phyloP scores from a whole-genome alignment of 2,888 invertebrate species.

The Metalampra italica region DNA sequence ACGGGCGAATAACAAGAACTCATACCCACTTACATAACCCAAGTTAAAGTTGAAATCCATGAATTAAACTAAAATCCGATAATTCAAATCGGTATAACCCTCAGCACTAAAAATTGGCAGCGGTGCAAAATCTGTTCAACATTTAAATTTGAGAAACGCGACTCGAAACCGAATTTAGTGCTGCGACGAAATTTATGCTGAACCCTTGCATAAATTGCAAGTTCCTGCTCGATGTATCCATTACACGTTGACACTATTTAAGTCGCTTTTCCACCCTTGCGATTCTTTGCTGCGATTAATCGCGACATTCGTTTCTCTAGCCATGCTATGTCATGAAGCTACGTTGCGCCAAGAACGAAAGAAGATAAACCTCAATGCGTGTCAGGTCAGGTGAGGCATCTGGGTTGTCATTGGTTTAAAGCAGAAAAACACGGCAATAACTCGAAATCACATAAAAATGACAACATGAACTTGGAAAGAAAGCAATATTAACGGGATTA shows the following conservation, averaged over 20 bases:
- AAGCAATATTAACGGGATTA: no score
- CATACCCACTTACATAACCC: no score
- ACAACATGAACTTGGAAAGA: no score
- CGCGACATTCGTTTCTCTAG: no score
- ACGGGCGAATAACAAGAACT: no score
- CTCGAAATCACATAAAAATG: no score
- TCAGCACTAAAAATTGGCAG: slow-evolving; percentile 13
- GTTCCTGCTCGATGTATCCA: slow-evolving; percentile 66
- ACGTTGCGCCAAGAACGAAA: no score
- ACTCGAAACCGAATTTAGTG: slow-evolving; percentile 33
- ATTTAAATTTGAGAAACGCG: slow-evolving; percentile 27
- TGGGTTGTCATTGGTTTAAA: no score
- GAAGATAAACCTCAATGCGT: no score
- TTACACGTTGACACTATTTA: slow-evolving; percentile 60
- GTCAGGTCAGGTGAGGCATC: no score
- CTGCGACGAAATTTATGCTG: slow-evolving; percentile 51
- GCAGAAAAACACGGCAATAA: no score
- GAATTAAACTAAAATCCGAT: not conserved
- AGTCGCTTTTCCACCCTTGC: slow-evolving; percentile 24
- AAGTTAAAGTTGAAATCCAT: not conserved
- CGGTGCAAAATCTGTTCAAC: slow-evolving; percentile 26
- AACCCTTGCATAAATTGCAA: slow-evolving; percentile 62
- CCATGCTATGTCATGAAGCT: no score
- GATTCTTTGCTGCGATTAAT: not conserved
- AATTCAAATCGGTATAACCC: not conserved